Evolutionary conservation across 92 coral and sea anemone species (phyloP), one percentile per base, ranked within the genome.

Genomic region (Epizoanthus fatuus): DNA sequence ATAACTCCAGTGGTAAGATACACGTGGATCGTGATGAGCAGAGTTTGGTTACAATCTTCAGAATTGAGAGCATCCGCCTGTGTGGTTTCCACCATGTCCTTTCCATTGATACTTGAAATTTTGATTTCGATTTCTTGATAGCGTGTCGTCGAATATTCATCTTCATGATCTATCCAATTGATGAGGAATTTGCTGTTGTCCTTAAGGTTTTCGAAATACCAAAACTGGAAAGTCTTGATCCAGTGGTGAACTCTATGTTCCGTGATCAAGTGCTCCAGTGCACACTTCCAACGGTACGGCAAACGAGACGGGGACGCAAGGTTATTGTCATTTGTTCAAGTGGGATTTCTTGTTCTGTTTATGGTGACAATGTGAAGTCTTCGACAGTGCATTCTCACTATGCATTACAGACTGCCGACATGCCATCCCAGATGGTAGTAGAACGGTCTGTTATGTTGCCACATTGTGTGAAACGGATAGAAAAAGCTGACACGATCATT

Each of bases 381-480:
- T 58, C 44, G 1, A 85, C 89, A 3, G 89, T 85, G 2, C 90
- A 79, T 40, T 79, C 90, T 0, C 80, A 78, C 16, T 86, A 86
- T 32, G 86, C 59, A 16, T 42, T 87, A 54, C 81, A 80, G 45
- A 87, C 90, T 7, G 81, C 90, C 2, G 86, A 79, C 35, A 54
- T 80, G 20, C 86, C 90, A 9, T 19, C 74, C 0, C 10, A 71
- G 11, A 19, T 79, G 81, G 74, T 80, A 4, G 45, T 87, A 5
- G 25, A 37, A 7, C 58, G 86, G 42, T 15, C 90, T 0, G 39
- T 57, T 0, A 14, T 59, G 20, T n/a, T 63, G 4, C 17, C 72
- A 0, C 63, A 56, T 10, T n/a, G 32, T 19, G 58, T 67, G 5
- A 13, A 44, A 35, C 29, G 69, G 16, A 78, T 86, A 3, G 11